phyloP scores from a whole-genome alignment of 1,140 invertebrate species.

The Caenorhabditis remanei region DNA sequence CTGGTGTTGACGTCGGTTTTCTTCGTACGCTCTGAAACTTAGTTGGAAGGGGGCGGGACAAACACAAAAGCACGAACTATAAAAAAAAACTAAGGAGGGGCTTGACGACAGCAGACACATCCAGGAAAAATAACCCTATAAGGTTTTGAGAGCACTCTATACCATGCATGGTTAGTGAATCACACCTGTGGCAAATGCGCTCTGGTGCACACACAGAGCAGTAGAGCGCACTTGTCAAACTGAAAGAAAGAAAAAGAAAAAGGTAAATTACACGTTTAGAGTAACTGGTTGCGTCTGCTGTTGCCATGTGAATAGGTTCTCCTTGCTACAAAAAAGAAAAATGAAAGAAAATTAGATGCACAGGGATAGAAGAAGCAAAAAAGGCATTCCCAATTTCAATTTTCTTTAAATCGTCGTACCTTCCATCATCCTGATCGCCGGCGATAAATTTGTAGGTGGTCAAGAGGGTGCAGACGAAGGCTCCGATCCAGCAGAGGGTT shows the following conservation, averaged over 20 bases:
- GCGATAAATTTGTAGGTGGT: conserved; percentile 78
- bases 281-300: conserved; percentile 58
- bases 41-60: neutral
- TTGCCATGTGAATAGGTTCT: conserved; percentile 64
- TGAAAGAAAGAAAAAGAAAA: conserved; percentile 33
- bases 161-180: conserved; percentile 33
- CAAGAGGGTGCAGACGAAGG: conserved; percentile 72
- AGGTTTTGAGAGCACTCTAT: conserved; percentile 41
- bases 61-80: conserved; percentile 19
- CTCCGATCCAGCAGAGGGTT: conserved; percentile 72
- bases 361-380: conserved; percentile 1
- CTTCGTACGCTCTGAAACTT: conserved; percentile 33
- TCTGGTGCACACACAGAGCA: no score
- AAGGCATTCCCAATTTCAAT: neutral
- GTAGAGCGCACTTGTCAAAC: no score
- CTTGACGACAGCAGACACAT: conserved; percentile 34
- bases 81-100: no score
- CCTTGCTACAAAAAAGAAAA: conserved; percentile 62
- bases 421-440: conserved; percentile 55
- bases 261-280: conserved; percentile 60
- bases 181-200: neutral
- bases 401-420: conserved; percentile 43
- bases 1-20: neutral
- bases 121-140: neutral
- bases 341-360: neutral